Conservation (phyloP, 2,797 vertebrate genomes). For the Microtus obscurus region DNA sequence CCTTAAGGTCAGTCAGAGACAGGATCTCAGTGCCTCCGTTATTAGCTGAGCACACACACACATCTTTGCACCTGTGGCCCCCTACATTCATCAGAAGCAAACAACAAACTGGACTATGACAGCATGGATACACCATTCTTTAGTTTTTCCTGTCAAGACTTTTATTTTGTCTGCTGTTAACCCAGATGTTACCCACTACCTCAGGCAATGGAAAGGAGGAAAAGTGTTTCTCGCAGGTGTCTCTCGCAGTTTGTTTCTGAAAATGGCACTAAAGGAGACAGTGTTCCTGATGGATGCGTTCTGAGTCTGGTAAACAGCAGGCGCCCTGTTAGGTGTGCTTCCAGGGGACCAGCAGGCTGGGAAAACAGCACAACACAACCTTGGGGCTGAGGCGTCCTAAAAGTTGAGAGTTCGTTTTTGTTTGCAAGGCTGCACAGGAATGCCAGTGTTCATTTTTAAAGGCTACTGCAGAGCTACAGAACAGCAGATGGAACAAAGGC, state of each 20-base stretch:
- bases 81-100: neutral
- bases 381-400: neutral
- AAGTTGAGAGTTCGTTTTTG: neutral
- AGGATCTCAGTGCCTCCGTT: neutral
- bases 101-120: neutral
- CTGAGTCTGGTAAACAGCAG: neutral
- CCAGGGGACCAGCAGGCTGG: neutral
- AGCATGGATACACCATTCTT: neutral
- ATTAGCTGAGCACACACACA: neutral
- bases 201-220: neutral
- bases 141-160: neutral
- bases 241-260: neutral
- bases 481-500: neutral
- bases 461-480: neutral
- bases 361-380: neutral
- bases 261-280: neutral
- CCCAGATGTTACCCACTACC: neutral
- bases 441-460: neutral
- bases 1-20: neutral
- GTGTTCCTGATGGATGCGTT: neutral
- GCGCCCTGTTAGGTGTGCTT: neutral
- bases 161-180: conserved; percentile 13
- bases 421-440: neutral
- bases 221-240: neutral
- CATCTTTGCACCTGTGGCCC: neutral